These are phyloP conservation scores for Chionoecetes opilio DNA, from an alignment of 1,140 invertebrate genomes.

Conservation along the genomic window DNA sequence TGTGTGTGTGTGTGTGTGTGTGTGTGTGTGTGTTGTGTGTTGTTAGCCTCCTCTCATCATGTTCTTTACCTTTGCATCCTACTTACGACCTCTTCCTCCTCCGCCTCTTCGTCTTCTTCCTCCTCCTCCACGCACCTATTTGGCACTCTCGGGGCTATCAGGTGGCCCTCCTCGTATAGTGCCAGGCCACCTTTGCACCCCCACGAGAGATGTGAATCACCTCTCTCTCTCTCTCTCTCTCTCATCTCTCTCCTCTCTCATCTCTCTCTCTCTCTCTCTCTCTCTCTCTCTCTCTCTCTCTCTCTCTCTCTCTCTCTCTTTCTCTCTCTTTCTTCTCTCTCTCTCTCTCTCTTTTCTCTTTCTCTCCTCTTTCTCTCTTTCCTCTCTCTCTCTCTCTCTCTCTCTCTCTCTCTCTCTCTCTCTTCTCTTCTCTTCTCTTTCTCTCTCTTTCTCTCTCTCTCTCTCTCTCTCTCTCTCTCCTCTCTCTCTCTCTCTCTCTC, in stretches of 20 bases:
- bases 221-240: slow-evolving; percentile 43
- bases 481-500: slow-evolving; percentile 8
- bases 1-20: too few relatives aligned
- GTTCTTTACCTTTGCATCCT: not conserved
- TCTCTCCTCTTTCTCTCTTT: slow-evolving; percentile 37
- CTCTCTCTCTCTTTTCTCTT: not conserved
- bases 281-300: slow-evolving; percentile 21
- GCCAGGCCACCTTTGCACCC: not conserved
- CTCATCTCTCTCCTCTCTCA: not conserved
- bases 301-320: slow-evolving; percentile 43
- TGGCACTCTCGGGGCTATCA: slow-evolving; percentile 49
- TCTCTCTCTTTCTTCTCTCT: slow-evolving; percentile 32
- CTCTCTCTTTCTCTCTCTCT: not conserved
- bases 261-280: slow-evolving; percentile 41
- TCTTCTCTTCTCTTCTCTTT: not conserved
- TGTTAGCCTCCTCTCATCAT: not conserved
- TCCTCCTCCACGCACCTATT: not conserved
- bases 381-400: slow-evolving; percentile 47
- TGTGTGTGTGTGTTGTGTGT: too few relatives aligned
- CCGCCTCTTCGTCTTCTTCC: not conserved
- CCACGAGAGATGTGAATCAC: not conserved
- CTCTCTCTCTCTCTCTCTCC: too few relatives aligned
- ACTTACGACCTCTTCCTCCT: not conserved
- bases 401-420: slow-evolving; percentile 40
- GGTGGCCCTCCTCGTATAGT: slow-evolving; percentile 31